phyloP scores from a whole-genome alignment of 2,113 vertebrate genomes.

The Callocephalon fimbriatum region DNA sequence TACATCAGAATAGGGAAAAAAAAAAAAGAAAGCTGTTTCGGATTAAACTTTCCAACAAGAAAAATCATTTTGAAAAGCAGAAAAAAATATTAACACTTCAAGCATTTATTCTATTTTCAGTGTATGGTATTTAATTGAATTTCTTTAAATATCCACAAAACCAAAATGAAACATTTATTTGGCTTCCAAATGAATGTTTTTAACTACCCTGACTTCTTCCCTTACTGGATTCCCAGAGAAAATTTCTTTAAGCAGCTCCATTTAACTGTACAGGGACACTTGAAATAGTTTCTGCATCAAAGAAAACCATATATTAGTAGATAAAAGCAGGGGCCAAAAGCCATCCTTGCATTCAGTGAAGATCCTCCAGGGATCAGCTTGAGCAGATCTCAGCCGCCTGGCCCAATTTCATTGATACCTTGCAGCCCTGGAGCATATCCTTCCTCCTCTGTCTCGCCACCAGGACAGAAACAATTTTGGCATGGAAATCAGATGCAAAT shows the following conservation, averaged over 20 bases:
- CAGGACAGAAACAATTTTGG: background rate
- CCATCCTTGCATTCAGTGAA: background rate
- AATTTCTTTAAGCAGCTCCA: background rate
- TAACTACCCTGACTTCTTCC: background rate
- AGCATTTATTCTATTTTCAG: background rate
- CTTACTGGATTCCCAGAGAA: background rate
- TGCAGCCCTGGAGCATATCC: background rate
- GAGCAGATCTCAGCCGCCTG: background rate
- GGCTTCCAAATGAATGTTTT: background rate
- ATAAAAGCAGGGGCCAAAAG: slow-evolving; percentile 28
- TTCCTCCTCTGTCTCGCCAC: background rate
- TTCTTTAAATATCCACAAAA: background rate
- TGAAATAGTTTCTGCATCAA: slow-evolving; percentile 3
- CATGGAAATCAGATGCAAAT: background rate
- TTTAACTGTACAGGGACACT: background rate
- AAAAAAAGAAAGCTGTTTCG: background rate
- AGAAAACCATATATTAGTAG: background rate
- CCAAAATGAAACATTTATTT: background rate
- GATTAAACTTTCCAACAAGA: background rate
- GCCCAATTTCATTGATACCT: background rate
- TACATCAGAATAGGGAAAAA: background rate
- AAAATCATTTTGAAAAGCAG: background rate
- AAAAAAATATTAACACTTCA: background rate
- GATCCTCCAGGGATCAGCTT: background rate
- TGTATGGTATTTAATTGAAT: background rate